Evolutionary conservation across 2,113 vertebrate genomes (phyloP).

Genomic region (Zingel zingel): DNA sequence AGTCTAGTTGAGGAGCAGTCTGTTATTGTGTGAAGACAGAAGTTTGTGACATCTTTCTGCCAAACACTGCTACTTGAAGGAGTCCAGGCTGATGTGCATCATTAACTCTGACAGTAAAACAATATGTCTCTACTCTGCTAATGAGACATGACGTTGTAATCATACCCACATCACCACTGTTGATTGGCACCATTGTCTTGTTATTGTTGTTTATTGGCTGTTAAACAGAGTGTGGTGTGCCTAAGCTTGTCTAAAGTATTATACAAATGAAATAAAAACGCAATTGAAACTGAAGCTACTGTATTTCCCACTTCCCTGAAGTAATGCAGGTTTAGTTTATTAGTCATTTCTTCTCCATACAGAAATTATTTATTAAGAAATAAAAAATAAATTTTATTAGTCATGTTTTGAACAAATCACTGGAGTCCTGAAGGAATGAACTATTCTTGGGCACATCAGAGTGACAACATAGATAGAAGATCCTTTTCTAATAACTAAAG

Average conservation of each 20-base stretch:
- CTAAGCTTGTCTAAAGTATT: background rate
- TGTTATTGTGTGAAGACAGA: background rate
- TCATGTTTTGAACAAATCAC: constrained; percentile 12
- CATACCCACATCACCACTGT: background rate
- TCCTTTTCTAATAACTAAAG: background rate
- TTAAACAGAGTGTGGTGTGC: background rate
- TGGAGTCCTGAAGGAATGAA: background rate
- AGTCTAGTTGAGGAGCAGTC: background rate
- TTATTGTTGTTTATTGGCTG: background rate
- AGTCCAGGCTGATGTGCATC: background rate
- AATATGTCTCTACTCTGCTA: background rate
- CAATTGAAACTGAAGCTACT: background rate
- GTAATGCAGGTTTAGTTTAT: constrained; percentile 18
- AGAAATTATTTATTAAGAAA: too few relatives aligned
- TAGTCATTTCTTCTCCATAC: constrained; percentile 20
- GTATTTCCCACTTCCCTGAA: constrained; percentile 33
- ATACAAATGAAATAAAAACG: constrained; percentile 4
- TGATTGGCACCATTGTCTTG: background rate
- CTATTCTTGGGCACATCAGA: background rate
- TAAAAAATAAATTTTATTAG: constrained; percentile 5
- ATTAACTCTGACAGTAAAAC: constrained; percentile 7
- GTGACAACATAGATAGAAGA: background rate
- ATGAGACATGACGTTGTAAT: background rate
- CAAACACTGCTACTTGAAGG: background rate
- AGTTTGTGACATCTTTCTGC: background rate